Evolutionary conservation across 1,140 invertebrate genomes (phyloP).

Genomic region (Drosophila bipectinata): DNA sequence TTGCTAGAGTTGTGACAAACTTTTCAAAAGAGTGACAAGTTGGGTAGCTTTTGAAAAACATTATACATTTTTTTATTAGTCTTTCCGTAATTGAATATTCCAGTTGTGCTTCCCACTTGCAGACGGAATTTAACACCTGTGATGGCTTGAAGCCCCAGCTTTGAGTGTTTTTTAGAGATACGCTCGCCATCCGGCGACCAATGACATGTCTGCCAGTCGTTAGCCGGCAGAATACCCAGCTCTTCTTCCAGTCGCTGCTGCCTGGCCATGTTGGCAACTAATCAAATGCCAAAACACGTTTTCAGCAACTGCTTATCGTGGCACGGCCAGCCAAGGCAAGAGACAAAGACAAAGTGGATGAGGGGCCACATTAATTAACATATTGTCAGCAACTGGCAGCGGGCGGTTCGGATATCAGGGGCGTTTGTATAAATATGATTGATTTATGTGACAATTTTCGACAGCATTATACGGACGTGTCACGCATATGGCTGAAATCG

Average conservation of each 20-base stretch:
- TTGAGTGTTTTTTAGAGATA: not conserved
- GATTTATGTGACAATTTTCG: constrained; percentile 83
- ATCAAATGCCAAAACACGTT: constrained; percentile 82
- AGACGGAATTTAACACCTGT: constrained; percentile 43
- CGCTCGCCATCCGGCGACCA: constrained; percentile 28
- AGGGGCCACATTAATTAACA: constrained; percentile 55
- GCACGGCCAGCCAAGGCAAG: constrained; percentile 11
- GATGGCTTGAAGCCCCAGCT: constrained; percentile 6
- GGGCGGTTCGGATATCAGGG: constrained; percentile 67
- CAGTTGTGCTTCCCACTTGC: constrained; percentile 1
- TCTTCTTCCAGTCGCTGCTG: constrained; percentile 7
- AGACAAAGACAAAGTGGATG: constrained; percentile 16
- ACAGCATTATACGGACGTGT: constrained; percentile 77
- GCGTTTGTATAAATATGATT: constrained; percentile 82
- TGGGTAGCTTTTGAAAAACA: not conserved
- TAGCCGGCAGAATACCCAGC: constrained; percentile 12
- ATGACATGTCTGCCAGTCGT: constrained; percentile 39
- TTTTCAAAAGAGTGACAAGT: not conserved
- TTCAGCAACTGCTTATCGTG: constrained; percentile 60
- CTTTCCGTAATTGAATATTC: constrained; percentile 30
- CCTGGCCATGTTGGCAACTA: constrained; percentile 48
- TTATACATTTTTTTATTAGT: not conserved
- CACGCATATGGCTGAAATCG: constrained; percentile 62
- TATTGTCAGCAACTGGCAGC: constrained; percentile 51
- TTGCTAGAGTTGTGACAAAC: constrained; percentile 7